Evolutionary conservation across 2,113 vertebrate species (phyloP).

Genomic region (Pteruthius melanotis): DNA sequence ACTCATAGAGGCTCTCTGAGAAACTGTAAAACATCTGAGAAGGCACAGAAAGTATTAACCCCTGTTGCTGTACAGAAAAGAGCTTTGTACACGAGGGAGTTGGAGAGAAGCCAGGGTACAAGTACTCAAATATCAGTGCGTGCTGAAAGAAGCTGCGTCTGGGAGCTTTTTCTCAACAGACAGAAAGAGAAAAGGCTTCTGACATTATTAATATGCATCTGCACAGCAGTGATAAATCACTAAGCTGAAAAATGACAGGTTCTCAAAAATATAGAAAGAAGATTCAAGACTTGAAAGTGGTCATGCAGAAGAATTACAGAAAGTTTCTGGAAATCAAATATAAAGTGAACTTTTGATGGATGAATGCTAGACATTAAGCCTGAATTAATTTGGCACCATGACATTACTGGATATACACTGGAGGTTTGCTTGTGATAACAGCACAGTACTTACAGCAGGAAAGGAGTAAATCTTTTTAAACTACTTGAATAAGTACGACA

Average conservation of each 20-base stretch:
- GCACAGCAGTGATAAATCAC: not conserved
- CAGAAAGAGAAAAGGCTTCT: not conserved
- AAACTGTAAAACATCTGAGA: constrained; percentile 43
- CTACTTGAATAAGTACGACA: not conserved
- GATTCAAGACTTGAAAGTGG: not conserved
- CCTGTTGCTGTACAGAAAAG: not conserved
- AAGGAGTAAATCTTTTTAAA: not conserved
- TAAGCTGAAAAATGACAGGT: not conserved
- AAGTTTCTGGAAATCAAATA: constrained; percentile 1
- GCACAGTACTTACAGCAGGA: not conserved
- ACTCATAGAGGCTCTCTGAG: not conserved
- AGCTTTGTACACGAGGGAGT: constrained; percentile 14
- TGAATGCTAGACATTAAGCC: not conserved
- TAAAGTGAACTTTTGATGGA: not conserved
- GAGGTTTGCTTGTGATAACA: not conserved
- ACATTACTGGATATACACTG: not conserved
- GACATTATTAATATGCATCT: not conserved
- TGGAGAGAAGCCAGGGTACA: constrained; percentile 31
- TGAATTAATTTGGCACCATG: not conserved
- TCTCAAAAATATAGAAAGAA: not conserved
- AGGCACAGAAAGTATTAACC: constrained; percentile 53
- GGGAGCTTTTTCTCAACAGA: constrained; percentile 1
- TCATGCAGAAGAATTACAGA: not conserved
- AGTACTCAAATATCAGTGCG: not conserved
- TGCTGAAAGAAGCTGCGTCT: constrained; percentile 13